Evolutionary conservation across 2,797 vertebrate genomes (phyloP).

Genomic region (Linurgus olivaceus): DNA sequence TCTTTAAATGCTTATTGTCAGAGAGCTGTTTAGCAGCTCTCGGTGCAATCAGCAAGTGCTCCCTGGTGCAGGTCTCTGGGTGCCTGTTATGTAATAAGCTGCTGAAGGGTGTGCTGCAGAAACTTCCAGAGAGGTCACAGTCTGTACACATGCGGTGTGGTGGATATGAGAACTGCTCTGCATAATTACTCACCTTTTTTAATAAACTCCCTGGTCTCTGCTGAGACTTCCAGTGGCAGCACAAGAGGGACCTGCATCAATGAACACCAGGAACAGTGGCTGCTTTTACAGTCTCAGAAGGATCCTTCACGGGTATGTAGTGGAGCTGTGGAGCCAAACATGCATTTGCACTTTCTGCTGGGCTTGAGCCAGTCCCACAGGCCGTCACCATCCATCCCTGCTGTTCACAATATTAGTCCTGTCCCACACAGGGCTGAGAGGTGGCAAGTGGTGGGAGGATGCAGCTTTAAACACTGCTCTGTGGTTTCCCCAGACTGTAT

Average conservation of each 20-base stretch:
- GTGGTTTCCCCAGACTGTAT: background rate
- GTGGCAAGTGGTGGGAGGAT: background rate
- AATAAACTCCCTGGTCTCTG: constrained; percentile 26
- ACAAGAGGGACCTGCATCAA: background rate
- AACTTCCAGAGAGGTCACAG: constrained; percentile 24
- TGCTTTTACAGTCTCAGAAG: constrained; percentile 18
- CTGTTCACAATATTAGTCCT: constrained; percentile 9
- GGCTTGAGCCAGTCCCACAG: background rate
- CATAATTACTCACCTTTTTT: constrained; percentile 58
- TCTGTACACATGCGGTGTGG: background rate
- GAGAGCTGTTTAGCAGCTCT: constrained; percentile 26
- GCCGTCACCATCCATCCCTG: background rate
- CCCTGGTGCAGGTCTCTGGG: background rate
- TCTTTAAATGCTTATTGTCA: constrained; percentile 18
- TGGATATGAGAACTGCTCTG: background rate
- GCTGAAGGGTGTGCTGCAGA: constrained; percentile 6
- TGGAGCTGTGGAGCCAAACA: background rate
- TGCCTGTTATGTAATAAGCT: background rate
- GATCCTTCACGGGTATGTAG: background rate
- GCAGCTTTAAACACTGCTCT: background rate
- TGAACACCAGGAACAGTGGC: background rate
- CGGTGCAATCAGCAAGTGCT: background rate
- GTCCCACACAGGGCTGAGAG: background rate
- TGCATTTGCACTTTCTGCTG: background rate
- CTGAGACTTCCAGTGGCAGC: constrained; percentile 16